phyloP scores from a whole-genome alignment of 2,113 vertebrate species.

The Burhinus bistriatus region DNA sequence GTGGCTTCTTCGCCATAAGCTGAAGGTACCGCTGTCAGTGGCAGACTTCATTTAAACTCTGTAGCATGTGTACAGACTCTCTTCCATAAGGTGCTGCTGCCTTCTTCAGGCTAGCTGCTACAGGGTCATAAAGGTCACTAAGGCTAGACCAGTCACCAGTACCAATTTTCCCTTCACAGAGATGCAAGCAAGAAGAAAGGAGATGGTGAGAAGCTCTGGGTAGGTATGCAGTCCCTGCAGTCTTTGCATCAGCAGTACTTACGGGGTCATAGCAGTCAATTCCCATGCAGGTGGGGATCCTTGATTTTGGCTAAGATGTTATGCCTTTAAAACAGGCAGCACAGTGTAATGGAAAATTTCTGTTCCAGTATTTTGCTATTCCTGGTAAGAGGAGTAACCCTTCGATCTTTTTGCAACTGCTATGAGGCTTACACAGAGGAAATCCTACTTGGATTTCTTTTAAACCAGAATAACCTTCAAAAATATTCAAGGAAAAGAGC shows the following conservation, averaged over 20 bases:
- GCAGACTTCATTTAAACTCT: not conserved
- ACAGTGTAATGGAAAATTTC: not conserved
- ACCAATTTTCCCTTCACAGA: not conserved
- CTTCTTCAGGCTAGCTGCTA: not conserved
- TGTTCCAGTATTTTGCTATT: conserved; percentile 9
- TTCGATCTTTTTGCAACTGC: conserved; percentile 54
- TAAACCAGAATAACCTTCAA: conserved; percentile 70
- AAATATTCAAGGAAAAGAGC: conserved; percentile 66
- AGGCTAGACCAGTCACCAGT: not conserved
- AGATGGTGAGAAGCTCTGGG: not conserved
- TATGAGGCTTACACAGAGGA: conserved; percentile 45
- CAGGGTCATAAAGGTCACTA: not conserved
- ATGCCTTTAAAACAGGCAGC: conserved; percentile 21
- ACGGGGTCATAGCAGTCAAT: not conserved
- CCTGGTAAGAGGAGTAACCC: conserved; percentile 31
- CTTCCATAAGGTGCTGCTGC: not conserved
- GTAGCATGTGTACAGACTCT: not conserved
- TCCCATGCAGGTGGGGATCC: not conserved
- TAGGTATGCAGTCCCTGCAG: not conserved
- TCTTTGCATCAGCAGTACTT: not conserved
- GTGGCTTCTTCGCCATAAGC: not conserved
- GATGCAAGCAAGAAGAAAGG: not conserved
- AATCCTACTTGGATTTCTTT: conserved; percentile 72
- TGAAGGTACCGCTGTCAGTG: not conserved
- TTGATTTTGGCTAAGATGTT: not conserved